Evolutionary conservation across 2,113 vertebrate genomes (phyloP), one percentile per base, ranked within the genome.

Genomic region (Amazona guildingii): DNA sequence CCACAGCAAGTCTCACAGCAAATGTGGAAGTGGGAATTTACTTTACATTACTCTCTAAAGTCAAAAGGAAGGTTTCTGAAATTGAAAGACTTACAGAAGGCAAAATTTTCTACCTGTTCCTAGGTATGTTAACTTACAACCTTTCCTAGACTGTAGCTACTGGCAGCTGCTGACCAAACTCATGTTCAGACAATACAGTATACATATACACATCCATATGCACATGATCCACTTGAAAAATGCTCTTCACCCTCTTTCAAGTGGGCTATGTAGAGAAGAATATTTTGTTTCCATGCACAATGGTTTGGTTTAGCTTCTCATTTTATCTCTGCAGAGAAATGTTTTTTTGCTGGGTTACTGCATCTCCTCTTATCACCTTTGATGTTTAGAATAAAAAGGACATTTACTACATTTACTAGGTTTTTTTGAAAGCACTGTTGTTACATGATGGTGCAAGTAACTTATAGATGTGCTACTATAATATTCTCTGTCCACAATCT

Each of bases 111-210:
- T 85, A 75, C 57, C 68, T 88, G 31, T 93, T 80, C 27, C 48
- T 63, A 75, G 46, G 11, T 80, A 31, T 83, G 73, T 74, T 63
- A 91, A 86, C 55, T 69, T 74, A 27, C 54, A 90, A 13, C 41
- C 28, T 83, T 86, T 90, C 61, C 72, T 90, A 93, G 73, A 92
- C 29, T 55, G 54, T 31, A 88, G 73, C 69, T 89, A 62, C 57
- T 41, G 77, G 59, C 69, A 95, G 57, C 52, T 94, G 80, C 76
- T 94, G 77, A 85, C 35, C 91, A 79, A 92, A 70, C 15, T 62
- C 44, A 52, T 6, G 39, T 48, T 86, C 64, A 84, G 55, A 27
- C 55, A 78, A 7, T 37, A 77, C 23, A 69, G 77, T 12, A 63
- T 12, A 70, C 8, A 67, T 14, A 86, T 9, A 69, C 11, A 63